Conservation (phyloP, 1,140 invertebrate genomes). For the Pentalonia nigronervosa region DNA sequence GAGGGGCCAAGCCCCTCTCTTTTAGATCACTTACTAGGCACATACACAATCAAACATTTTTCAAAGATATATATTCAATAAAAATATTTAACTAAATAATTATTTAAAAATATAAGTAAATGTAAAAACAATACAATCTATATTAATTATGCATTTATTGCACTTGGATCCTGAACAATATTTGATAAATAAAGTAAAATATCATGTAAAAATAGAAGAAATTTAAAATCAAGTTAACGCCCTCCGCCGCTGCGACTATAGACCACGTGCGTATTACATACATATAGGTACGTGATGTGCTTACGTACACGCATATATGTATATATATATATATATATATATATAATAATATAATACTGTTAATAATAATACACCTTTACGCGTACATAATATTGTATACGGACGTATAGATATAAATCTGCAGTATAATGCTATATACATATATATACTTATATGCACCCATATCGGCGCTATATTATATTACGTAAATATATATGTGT, state of each 20-base stretch:
- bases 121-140: no score
- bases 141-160: no score
- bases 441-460: no score
- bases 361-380: conserved; percentile 48
- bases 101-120: no score
- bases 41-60: no score
- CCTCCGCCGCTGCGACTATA: neutral
- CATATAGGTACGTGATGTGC: neutral
- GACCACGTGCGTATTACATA: neutral
- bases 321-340: neutral
- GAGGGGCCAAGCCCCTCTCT: no score
- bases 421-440: neutral
- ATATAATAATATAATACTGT: neutral
- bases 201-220: no score
- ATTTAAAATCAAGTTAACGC: conserved; percentile 33
- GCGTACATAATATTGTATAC: neutral
- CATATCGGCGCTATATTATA: neutral
- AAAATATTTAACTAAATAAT: no score
- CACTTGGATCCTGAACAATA: no score
- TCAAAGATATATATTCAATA: no score
- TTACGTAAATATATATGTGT: neutral
- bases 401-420: conserved; percentile 46
- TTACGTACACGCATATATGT: neutral
- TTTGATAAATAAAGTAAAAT: no score
- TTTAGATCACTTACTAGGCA: no score